These are phyloP conservation scores for Psittacus erithacus DNA, from an alignment of 2,113 vertebrate genomes.

Conservation along the genomic window DNA sequence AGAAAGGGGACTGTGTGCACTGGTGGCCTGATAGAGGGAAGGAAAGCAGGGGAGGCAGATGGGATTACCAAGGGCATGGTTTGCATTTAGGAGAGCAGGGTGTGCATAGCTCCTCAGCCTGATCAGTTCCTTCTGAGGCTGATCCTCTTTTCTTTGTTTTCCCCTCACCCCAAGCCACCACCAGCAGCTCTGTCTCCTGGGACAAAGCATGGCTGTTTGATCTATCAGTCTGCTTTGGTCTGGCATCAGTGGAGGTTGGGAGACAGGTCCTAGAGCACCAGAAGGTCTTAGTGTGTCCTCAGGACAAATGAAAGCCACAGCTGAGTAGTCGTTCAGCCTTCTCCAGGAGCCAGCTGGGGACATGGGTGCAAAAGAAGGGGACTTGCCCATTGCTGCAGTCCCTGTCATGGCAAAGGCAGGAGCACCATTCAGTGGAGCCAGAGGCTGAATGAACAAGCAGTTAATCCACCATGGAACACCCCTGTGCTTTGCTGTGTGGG, in stretches of 20 bases:
- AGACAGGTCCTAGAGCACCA: background rate
- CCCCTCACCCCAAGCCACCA: background rate
- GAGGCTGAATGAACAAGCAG: background rate
- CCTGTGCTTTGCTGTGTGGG: background rate
- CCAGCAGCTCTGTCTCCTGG: background rate
- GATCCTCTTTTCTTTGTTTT: background rate
- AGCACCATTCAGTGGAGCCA: background rate
- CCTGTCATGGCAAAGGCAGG: background rate
- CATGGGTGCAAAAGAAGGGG: background rate
- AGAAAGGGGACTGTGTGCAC: slow-evolving; percentile 80
- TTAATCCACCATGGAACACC: background rate
- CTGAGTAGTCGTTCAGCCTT: background rate
- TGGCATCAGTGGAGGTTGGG: background rate
- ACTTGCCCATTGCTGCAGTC: background rate
- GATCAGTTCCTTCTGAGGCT: background rate
- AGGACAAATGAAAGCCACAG: background rate
- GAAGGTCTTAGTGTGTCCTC: background rate
- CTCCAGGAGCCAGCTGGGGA: background rate
- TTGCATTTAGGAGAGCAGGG: slow-evolving; percentile 57
- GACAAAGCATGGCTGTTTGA: background rate
- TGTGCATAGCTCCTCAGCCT: slow-evolving; percentile 6
- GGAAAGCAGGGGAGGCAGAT: slow-evolving; percentile 53
- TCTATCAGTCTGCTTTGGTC: background rate
- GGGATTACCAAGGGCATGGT: slow-evolving; percentile 63
- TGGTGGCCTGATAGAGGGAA: slow-evolving; percentile 64